Base-by-base conservation (phyloP, 2,888 invertebrate genomes). In the Orthonevra nobilis region DNA sequence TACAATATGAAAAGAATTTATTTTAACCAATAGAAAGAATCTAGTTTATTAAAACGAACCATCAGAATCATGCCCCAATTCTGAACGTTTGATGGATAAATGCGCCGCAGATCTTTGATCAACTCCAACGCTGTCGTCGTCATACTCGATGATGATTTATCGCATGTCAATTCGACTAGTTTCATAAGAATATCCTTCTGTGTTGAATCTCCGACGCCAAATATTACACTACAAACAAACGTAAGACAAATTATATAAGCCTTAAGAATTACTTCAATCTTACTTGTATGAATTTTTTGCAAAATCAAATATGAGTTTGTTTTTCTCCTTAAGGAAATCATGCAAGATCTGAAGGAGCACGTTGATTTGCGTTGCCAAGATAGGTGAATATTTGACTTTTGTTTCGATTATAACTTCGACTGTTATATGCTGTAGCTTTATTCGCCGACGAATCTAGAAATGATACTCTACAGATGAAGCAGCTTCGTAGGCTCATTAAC, bases 371-470 rank as follows among this genome's bases (percentile, higher is more conserved):
- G 91, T 90, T 74, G 90, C 91, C 38, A 93, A 83, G 75, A 92
- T 89, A 4, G 90, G 89, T 40, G 89, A 87, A 85, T 90, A 93
- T 82, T 91, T 91, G 2, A 90, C 87, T 86, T 92, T 92, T 0
- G 90, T 87, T 63, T 90, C 90, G 83, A 90, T 90, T 17, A 94
- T 83, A 74, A 93, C 87, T 28, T 90, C 89, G 58, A 91, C 88
- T 83, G 90, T 92, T 34, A 94, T 90, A 81, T 91, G 89, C 34
- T 92, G 91, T 1, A 89, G 83, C 87, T 92, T 92, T 10, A 94
- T 90, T 81, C 92, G 91, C 81, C 92, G 84, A 0, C 88, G 86
- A 15, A 89, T 69, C 88, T 89, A 2, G n/a, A 48, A 70, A 20
- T 10, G 20, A 3, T 10, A 5, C 2, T n/a, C n/a, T n/a, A n/a